These are phyloP conservation scores for Lepilemur septentrionalis DNA, from an alignment of 2,797 vertebrate genomes.

Conservation along the genomic window DNA sequence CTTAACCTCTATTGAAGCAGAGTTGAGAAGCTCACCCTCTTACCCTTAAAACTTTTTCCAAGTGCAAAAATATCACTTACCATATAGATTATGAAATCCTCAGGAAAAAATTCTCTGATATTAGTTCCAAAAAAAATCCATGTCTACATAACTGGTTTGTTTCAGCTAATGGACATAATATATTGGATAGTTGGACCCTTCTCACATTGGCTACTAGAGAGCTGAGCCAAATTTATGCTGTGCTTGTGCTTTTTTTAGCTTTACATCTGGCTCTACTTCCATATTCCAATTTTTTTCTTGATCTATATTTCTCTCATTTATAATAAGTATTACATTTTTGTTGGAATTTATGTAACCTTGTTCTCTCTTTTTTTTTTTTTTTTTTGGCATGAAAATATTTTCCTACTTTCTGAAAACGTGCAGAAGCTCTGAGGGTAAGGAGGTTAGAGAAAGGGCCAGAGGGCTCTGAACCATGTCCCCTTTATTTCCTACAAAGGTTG, in stretches of 20 bases:
- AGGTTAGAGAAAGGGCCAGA: background rate
- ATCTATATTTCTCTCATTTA: slow-evolving; percentile 5
- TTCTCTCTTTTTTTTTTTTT: background rate
- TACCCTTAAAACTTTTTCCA: background rate
- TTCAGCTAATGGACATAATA: background rate
- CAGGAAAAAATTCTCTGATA: background rate
- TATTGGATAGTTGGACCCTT: background rate
- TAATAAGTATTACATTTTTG: slow-evolving; percentile 44
- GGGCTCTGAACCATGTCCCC: background rate
- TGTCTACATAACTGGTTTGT: background rate
- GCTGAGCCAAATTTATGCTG: background rate
- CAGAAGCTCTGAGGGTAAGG: background rate
- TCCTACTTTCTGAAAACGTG: background rate
- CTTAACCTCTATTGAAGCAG: background rate
- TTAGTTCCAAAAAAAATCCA: background rate
- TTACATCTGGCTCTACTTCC: background rate
- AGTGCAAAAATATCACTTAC: background rate
- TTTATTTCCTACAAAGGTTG: background rate
- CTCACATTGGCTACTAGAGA: background rate
- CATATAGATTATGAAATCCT: background rate
- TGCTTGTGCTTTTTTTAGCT: background rate
- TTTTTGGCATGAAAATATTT: slow-evolving; percentile 4
- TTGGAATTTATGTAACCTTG: background rate
- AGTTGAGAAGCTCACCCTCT: background rate
- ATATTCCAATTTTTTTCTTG: background rate